Conservation (phyloP, 2,797 vertebrate genomes). For the Lacerta agilis region DNA sequence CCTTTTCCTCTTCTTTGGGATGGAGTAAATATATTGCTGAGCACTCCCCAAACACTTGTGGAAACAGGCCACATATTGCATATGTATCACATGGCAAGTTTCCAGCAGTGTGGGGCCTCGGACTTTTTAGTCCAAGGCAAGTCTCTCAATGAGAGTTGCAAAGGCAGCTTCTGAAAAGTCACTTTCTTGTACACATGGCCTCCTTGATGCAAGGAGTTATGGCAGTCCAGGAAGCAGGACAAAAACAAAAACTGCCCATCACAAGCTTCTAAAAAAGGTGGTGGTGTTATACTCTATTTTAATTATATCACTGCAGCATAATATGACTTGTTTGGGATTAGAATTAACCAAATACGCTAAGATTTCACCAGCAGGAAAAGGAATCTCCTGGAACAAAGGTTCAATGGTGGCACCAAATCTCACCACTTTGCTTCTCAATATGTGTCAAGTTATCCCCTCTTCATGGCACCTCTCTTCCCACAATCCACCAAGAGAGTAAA, state of each 20-base stretch:
- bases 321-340: not conserved
- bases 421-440: not conserved
- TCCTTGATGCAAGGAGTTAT: constrained; percentile 79
- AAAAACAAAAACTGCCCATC: not conserved
- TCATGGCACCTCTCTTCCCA: constrained; percentile 5
- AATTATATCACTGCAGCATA: constrained; percentile 14
- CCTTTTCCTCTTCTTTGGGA: rapidly evolving
- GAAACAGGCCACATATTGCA: constrained; percentile 38
- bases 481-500: not conserved
- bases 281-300: not conserved
- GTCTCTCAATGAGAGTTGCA: constrained; percentile 14
- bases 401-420: constrained; percentile 30
- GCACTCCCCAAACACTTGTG: not conserved
- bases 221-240: constrained; percentile 40
- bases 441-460: not conserved
- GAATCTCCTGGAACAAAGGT: constrained; percentile 11
- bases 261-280: not conserved
- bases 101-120: rapidly evolving
- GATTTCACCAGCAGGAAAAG: constrained; percentile 32
- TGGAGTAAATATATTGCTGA: not conserved
- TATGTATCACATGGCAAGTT: constrained; percentile 10
- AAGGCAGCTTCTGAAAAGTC: constrained; percentile 57
- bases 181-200: constrained; percentile 40
- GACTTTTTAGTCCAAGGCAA: constrained; percentile 42
- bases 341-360: not conserved